These are phyloP conservation scores for Baccha elongata DNA, from an alignment of 2,888 invertebrate species.

Conservation along the genomic window DNA sequence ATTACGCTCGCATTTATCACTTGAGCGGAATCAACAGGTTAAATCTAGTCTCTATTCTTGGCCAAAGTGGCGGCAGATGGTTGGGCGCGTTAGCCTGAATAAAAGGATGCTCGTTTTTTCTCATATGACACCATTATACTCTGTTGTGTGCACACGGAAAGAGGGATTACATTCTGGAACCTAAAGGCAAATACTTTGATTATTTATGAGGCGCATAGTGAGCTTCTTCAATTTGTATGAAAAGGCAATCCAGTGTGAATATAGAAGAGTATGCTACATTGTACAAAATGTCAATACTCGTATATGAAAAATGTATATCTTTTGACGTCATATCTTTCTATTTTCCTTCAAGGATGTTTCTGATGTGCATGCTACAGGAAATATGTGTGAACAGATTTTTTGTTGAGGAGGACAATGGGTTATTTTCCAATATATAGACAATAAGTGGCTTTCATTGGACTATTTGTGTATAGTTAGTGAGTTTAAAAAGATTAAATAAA, in stretches of 20 bases:
- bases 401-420: background rate
- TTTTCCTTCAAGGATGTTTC: background rate
- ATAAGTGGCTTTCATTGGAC: too few species aligned
- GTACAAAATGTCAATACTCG: slow-evolving; percentile 57
- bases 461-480: too few species aligned
- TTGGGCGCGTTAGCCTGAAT: slow-evolving; percentile 15
- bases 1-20: slow-evolving; percentile 65
- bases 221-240: slow-evolving; percentile 22
- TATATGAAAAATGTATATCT: background rate
- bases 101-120: background rate
- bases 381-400: background rate
- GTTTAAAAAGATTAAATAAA: too few species aligned
- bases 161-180: slow-evolving; percentile 26
- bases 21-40: slow-evolving; percentile 71
- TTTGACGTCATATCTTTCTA: background rate
- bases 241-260: slow-evolving; percentile 40
- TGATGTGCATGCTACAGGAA: background rate
- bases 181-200: slow-evolving; percentile 56
- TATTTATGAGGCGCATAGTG: slow-evolving; percentile 66
- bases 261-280: slow-evolving; percentile 44
- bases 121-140: slow-evolving; percentile 10
- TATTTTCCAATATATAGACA: background rate
- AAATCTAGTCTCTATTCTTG: slow-evolving; percentile 38
- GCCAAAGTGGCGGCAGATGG: slow-evolving; percentile 46
- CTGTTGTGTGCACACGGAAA: slow-evolving; percentile 1